These are phyloP conservation scores for Apotomis turbidana DNA, from an alignment of 2,888 invertebrate genomes.

Conservation along the genomic window DNA sequence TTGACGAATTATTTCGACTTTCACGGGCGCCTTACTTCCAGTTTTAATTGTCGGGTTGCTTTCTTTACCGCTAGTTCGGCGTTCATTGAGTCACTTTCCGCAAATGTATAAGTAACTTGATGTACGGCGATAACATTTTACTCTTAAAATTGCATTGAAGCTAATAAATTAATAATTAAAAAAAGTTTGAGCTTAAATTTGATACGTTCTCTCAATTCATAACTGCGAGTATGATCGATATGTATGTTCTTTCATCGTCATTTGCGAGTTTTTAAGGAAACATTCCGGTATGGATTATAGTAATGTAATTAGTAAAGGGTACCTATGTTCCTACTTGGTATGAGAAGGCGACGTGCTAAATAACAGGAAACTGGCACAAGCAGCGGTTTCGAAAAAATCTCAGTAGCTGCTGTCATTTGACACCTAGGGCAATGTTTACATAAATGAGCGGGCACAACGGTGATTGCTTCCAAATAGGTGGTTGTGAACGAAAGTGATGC, in stretches of 20 bases:
- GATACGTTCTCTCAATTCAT: neutral
- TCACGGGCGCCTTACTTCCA: constrained; percentile 52
- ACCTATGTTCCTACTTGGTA: neutral
- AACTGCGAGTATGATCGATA: too few relatives aligned
- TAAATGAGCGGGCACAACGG: constrained; percentile 54
- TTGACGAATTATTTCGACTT: constrained; percentile 59
- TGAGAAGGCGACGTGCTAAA: neutral
- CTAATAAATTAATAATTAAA: neutral
- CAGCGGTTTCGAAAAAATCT: constrained; percentile 8
- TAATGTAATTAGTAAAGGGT: neutral
- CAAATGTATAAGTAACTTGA: constrained; percentile 12
- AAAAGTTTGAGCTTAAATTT: neutral
- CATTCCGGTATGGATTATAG: too few relatives aligned
- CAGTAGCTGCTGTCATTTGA: neutral
- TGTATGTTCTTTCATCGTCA: neutral
- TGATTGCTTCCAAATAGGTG: constrained; percentile 62
- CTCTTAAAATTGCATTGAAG: constrained; percentile 7
- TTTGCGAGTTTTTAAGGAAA: too few relatives aligned
- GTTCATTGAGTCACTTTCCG: constrained; percentile 45
- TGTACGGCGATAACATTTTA: neutral
- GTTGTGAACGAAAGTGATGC: constrained; percentile 76
- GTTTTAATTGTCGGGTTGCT: constrained; percentile 52
- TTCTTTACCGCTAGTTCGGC: constrained; percentile 51
- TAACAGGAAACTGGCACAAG: neutral
- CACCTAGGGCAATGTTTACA: constrained; percentile 45